Base-by-base conservation (phyloP, 2,113 vertebrate genomes). In the Mungos mungo region DNA sequence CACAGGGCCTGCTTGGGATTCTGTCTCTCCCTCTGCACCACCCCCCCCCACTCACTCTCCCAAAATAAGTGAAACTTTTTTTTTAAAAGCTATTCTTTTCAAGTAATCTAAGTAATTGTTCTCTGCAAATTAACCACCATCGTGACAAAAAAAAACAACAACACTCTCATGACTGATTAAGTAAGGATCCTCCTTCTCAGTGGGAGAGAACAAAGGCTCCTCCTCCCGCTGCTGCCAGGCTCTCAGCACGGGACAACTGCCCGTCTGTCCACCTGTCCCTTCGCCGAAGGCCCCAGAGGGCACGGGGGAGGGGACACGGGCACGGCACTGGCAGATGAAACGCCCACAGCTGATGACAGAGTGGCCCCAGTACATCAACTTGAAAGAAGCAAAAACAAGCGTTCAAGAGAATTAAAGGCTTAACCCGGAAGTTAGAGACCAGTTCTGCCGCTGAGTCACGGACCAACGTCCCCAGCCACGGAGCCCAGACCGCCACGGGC, bases 321-420 rank as follows among this genome's bases (percentile, higher is more conserved):
- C 41, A 15, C 38, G 6, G 14, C 8, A 1, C 84, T 12, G 86
- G 93, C 27, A 1, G n/a, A 76, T 13, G 66, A 52, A 88, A 93
- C 96, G 4, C 95, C 95, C 96, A 97, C 96, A 84, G 82, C 65
- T 96, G 95, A 96, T 97, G 97, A 97, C 95, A 97, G 81, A 92
- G 93, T n/a, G 79, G 93, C 86, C 90, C 11, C 83, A 63, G 96
- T 38, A 92, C 88, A 86, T 45, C 93, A 84, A 97, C 96, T 97
- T 97, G 90, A 97, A 96, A 98, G 98, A 45, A 92, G 96, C 84
- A 89, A 96, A 97, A 97, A 93, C 95, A 98, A 95, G 95, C 87
- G 0, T 86, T 93, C 65, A 19, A 57, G 72, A 95, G 97, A 93
- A 97, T 97, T 85, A 98, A 95, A 97, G 95, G 96, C 95, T 93